Evolutionary conservation across 2,113 vertebrate genomes (phyloP).

Genomic region (Dasyurus viverrinus): DNA sequence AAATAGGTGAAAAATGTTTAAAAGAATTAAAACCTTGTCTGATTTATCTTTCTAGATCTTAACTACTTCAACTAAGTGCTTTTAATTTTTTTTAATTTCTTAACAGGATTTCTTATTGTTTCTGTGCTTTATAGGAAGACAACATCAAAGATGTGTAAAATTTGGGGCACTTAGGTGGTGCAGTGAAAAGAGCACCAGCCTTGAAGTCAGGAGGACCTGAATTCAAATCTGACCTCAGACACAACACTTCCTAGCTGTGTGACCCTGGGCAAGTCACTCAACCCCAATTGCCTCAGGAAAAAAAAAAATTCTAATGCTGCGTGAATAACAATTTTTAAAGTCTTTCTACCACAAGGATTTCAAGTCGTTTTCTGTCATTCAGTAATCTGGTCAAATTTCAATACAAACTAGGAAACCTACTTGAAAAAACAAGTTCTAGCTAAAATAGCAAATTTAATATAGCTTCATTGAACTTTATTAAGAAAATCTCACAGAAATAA

Average conservation of each 20-base stretch:
- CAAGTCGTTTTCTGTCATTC: slow-evolving; percentile 47
- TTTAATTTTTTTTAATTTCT: slow-evolving; percentile 39
- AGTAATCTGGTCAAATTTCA: slow-evolving; percentile 63
- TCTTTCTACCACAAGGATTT: slow-evolving; percentile 21
- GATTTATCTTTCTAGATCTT: slow-evolving; percentile 59
- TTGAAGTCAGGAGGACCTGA: no score
- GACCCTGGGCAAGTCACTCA: no score
- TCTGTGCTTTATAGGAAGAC: slow-evolving; percentile 47
- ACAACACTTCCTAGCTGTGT: no score
- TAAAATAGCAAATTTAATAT: slow-evolving; percentile 33
- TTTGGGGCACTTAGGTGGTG: no score
- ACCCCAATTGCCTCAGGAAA: no score
- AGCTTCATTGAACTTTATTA: not conserved
- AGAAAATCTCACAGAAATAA: slow-evolving; percentile 69
- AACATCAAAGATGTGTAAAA: slow-evolving; percentile 33
- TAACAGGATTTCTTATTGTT: slow-evolving; percentile 43
- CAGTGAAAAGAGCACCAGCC: no score
- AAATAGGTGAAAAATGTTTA: slow-evolving; percentile 60
- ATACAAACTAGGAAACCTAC: slow-evolving; percentile 59
- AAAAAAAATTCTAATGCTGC: slow-evolving; percentile 47
- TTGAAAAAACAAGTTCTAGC: slow-evolving; percentile 60
- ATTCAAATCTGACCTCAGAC: no score
- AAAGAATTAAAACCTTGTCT: slow-evolving; percentile 66
- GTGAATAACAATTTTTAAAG: slow-evolving; percentile 55
- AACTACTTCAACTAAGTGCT: slow-evolving; percentile 67